Percentiles rank a stretch among this genome's conserved stretches.
phyloP scores from a whole-genome alignment of 2,113 vertebrate species.

The Pyrgilauda ruficollis region DNA sequence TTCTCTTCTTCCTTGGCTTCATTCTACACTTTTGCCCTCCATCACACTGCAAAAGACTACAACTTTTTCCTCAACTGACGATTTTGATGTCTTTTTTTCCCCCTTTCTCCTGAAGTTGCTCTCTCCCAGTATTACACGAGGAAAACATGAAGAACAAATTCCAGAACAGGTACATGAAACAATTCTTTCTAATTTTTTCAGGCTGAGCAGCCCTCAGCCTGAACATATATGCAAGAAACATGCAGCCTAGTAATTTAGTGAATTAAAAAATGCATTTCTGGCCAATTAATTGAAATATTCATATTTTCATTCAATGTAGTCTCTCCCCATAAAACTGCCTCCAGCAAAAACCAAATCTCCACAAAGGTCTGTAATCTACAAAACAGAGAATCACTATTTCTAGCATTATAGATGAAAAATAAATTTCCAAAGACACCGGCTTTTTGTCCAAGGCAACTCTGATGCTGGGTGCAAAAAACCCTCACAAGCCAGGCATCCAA shows the following conservation, averaged over 20 bases:
- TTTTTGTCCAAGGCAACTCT: background rate
- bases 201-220: background rate
- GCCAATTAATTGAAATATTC: background rate
- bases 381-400: background rate
- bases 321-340: background rate
- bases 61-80: background rate
- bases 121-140: background rate
- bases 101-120: background rate
- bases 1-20: background rate
- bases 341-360: background rate
- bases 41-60: background rate
- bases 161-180: background rate
- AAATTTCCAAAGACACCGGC: background rate
- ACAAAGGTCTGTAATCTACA: background rate
- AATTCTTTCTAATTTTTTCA: background rate
- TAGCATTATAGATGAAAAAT: background rate
- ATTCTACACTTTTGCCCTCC: background rate
- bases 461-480: background rate
- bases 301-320: background rate
- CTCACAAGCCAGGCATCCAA: background rate
- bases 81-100: background rate
- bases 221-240: background rate
- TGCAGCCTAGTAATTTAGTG: background rate
- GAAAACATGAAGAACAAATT: background rate
- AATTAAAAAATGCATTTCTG: background rate